Conservation (phyloP, 2,797 vertebrate genomes). For the Ctenochaetus hawaiiensis region DNA sequence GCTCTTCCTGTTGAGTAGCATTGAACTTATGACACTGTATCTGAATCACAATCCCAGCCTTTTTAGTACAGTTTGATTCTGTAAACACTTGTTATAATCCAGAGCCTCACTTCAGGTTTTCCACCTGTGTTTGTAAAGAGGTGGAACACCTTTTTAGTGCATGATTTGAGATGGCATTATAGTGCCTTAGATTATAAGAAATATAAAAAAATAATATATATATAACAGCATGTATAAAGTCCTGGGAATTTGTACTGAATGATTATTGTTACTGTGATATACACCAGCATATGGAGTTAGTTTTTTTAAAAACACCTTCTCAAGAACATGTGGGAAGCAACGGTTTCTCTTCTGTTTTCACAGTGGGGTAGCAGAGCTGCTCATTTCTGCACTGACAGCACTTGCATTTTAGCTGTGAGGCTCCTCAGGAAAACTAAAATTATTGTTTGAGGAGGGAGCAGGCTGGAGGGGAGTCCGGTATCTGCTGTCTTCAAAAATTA, state of each 20-base stretch:
- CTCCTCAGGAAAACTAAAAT: conserved; percentile 46
- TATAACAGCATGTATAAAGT: background rate
- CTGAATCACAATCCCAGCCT: conserved; percentile 3
- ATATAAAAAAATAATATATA: no score
- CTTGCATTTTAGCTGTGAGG: conserved; percentile 27
- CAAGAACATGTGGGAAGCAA: conserved; percentile 9
- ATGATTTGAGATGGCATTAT: background rate
- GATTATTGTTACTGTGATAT: background rate
- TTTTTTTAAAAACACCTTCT: conserved; percentile 44
- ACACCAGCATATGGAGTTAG: conserved; percentile 4
- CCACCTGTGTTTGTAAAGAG: background rate
- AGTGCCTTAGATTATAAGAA: no score
- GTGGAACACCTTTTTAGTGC: background rate
- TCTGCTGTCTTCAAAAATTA: conserved; percentile 33
- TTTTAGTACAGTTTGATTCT: background rate
- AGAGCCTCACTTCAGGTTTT: conserved; percentile 1
- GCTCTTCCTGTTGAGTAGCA: conserved; percentile 6
- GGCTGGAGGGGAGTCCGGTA: conserved; percentile 31
- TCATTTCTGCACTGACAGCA: conserved; percentile 31
- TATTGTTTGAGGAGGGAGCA: conserved; percentile 31
- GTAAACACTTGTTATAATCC: background rate
- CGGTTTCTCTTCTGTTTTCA: conserved; percentile 48
- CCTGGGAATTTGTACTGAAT: background rate
- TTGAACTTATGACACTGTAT: background rate
- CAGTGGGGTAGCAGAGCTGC: conserved; percentile 27